Evolutionary conservation across 2,888 invertebrate genomes (phyloP).

Genomic region (Thereva unica): DNA sequence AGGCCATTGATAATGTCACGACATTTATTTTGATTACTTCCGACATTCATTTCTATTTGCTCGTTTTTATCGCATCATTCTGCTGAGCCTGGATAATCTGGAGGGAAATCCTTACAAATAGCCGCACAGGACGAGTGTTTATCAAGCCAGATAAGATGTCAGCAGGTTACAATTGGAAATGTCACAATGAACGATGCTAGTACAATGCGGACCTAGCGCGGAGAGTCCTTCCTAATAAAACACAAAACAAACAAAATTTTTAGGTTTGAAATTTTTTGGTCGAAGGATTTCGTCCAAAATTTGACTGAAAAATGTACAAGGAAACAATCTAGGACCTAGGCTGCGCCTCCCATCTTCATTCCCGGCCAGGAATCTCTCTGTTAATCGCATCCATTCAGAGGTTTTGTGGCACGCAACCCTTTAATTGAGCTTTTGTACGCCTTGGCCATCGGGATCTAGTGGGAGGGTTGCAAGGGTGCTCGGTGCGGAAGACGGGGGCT

Average conservation of each 20-base stretch:
- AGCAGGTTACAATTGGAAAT: conserved; percentile 10
- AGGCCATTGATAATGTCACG: not conserved
- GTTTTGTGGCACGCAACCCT: conserved; percentile 46
- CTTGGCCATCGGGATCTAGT: conserved; percentile 41
- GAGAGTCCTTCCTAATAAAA: too few species aligned
- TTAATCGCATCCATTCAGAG: conserved; percentile 43
- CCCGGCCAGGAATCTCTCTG: conserved; percentile 40
- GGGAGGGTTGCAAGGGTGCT: conserved; percentile 42
- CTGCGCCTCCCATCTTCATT: conserved; percentile 36
- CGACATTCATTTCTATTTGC: conserved; percentile 37
- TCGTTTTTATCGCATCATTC: conserved; percentile 40
- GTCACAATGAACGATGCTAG: not conserved
- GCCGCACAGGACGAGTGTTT: conserved; percentile 41
- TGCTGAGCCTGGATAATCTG: conserved; percentile 39
- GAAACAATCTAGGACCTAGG: not conserved
- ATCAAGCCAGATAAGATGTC: conserved; percentile 33
- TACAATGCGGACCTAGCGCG: too few species aligned
- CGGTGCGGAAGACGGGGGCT: conserved; percentile 42
- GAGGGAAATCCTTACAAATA: conserved; percentile 45
- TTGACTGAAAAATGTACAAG: too few species aligned
- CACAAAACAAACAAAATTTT: too few species aligned
- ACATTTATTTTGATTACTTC: conserved; percentile 40
- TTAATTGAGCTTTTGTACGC: conserved; percentile 46
- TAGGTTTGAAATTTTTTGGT: too few species aligned
- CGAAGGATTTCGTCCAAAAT: too few species aligned